These are phyloP conservation scores for Ophioninae sp. DNA, from an alignment of 2,888 invertebrate genomes.

Conservation along the genomic window DNA sequence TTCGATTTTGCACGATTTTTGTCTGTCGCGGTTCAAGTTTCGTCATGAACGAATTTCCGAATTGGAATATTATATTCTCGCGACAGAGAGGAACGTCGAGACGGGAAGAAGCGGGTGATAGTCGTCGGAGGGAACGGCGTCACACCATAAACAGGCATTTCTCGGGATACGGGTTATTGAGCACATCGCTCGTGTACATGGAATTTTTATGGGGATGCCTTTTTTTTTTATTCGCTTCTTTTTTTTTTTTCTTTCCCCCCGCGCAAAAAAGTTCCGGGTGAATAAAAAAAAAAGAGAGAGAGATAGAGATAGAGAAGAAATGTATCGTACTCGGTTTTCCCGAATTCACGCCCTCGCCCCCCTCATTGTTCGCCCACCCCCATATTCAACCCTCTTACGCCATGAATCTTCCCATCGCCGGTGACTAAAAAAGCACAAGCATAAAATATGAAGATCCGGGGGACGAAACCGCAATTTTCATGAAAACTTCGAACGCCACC, in stretches of 20 bases:
- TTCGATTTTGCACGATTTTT: too few relatives aligned
- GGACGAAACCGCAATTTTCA: not conserved
- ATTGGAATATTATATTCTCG: conserved; percentile 3
- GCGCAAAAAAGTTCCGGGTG: conserved; percentile 12
- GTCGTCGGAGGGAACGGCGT: conserved; percentile 48
- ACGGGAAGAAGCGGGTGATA: conserved; percentile 18
- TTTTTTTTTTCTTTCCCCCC: not conserved
- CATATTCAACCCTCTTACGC: not conserved
- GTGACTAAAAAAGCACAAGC: conserved; percentile 19
- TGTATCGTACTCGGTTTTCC: conserved; percentile 7
- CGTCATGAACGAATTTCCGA: conserved; percentile 26
- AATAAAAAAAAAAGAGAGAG: not conserved
- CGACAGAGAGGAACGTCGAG: conserved; percentile 23
- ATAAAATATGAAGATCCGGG: conserved; percentile 16
- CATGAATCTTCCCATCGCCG: not conserved
- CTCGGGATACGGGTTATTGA: conserved; percentile 71
- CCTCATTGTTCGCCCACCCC: conserved; percentile 23
- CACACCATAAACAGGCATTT: conserved; percentile 18
- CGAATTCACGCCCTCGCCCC: conserved; percentile 30
- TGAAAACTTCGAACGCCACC: not conserved
- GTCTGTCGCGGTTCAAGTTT: conserved; percentile 15
- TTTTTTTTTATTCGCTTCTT: conserved; percentile 66
- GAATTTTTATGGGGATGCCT: conserved; percentile 70
- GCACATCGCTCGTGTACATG: conserved; percentile 65
- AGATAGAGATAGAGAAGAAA: not conserved